These are phyloP conservation scores for Phaonia tiefii DNA, from an alignment of 2,888 invertebrate genomes.

Conservation along the genomic window DNA sequence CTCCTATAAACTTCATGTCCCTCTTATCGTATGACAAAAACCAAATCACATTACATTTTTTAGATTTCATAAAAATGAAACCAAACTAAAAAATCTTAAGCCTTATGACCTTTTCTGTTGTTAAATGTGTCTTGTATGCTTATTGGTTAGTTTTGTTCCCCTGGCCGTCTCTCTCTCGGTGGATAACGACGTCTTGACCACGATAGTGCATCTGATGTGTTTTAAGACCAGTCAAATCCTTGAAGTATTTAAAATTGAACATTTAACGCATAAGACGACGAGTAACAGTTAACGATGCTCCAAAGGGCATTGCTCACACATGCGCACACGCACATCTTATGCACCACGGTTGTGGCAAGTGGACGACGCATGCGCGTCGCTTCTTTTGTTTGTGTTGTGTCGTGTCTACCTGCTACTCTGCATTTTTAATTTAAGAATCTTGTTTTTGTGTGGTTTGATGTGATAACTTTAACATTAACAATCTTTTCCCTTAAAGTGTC, in stretches of 20 bases:
- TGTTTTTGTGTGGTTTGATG: slow-evolving; percentile 59
- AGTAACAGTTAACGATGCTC: slow-evolving; percentile 17
- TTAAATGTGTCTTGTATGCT: not conserved
- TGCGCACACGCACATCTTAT: too few relatives aligned
- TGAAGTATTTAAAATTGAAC: slow-evolving; percentile 48
- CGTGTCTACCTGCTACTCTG: slow-evolving; percentile 1
- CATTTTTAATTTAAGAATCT: slow-evolving; percentile 62
- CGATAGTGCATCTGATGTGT: not conserved
- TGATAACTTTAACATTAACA: slow-evolving; percentile 64
- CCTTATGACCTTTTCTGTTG: slow-evolving; percentile 36
- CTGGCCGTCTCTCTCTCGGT: not conserved
- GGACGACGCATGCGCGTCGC: slow-evolving; percentile 8
- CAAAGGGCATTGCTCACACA: not conserved
- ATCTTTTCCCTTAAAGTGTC: slow-evolving; percentile 64
- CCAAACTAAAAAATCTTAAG: too few relatives aligned
- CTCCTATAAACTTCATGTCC: too few relatives aligned
- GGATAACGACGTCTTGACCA: slow-evolving; percentile 2
- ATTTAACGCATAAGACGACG: slow-evolving; percentile 41
- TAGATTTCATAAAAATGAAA: too few relatives aligned
- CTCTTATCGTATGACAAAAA: too few relatives aligned
- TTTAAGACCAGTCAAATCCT: slow-evolving; percentile 5
- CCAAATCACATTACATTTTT: too few relatives aligned
- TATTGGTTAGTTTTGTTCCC: slow-evolving; percentile 1
- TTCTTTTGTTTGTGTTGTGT: too few relatives aligned
- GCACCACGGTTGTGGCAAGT: not conserved